Conservation (phyloP, 1,140 invertebrate genomes). For the Eriosoma lanigerum region DNA sequence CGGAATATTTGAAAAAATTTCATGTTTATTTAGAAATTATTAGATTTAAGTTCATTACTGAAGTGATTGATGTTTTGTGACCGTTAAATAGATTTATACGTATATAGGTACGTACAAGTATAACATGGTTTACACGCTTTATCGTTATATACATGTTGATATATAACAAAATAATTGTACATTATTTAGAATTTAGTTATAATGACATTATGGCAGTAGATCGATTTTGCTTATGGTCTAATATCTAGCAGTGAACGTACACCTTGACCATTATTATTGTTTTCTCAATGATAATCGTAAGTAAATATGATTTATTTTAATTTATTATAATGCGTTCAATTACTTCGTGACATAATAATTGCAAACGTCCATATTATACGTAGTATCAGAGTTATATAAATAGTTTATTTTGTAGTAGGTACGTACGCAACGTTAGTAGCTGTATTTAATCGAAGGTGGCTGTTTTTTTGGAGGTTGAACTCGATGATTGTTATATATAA, state of each 20-base stretch:
- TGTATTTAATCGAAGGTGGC: not conserved
- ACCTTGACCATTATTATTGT: conserved; percentile 2
- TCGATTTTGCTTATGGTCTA: not conserved
- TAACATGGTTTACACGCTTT: too few species aligned
- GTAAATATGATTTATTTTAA: conserved; percentile 1
- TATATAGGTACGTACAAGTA: too few species aligned
- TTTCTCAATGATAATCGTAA: conserved; percentile 6
- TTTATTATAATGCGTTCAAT: not conserved
- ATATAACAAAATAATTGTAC: too few species aligned
- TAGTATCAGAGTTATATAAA: not conserved
- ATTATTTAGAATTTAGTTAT: too few species aligned
- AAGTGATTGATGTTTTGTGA: too few species aligned
- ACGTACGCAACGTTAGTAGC: not conserved
- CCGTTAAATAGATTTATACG: too few species aligned
- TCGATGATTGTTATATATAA: not conserved
- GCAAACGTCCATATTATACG: not conserved
- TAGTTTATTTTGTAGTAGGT: too few species aligned
- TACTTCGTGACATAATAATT: conserved; percentile 15
- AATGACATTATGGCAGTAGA: too few species aligned
- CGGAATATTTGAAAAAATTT: not conserved
- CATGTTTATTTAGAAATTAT: not conserved
- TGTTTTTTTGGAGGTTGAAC: not conserved
- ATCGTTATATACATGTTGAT: too few species aligned
- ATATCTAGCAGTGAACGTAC: not conserved
- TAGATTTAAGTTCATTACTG: not conserved